Evolutionary conservation across 2,797 vertebrate genomes (phyloP), one percentile per base, ranked within the genome.

Genomic region (Heterohyrax brucei): DNA sequence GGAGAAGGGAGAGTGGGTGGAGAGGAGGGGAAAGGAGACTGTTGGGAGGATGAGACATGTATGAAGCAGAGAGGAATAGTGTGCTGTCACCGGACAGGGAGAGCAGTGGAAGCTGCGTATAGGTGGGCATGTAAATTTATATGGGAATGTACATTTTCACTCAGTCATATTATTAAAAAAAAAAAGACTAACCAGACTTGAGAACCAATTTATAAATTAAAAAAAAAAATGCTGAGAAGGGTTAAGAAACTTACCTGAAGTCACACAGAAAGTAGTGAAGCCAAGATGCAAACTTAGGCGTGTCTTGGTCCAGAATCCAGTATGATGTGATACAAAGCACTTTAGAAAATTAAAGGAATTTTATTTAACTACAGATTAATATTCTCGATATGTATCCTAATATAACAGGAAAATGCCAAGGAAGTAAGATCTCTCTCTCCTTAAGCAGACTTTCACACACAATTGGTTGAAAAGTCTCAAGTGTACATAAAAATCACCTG

Each of bases 351-450:
- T n/a, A 84, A 22, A 50, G 85, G 7, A 62, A 53, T 46, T 44
- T 61, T 73, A 48, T 78, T 79, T 84, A 79, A 72, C 33, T 77
- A 48, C 19, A 87, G 89, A 53, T 72, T 66, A 83, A 39, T 73
- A 33, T 73, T 84, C 59, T 77, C 26, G 53, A 87, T 24, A 77
- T 26, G 53, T 72, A 87, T 19, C 62, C 80, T 75, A 75, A 86
- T 3, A 79, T n/a, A 81, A 87, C 1, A 16, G 78, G 46, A 61
- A 82, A 64, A 33, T 13, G 70, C 46, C 44, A 77, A 56, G 28
- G 73, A 73, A 88, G 30, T 64, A 56, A 88, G 90, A 78, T 26
- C 77, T 22, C 64, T 33, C 75, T 86, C 39, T 81, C 24, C 59
- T 76, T 81, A 61, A 85, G 48, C 26, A n/a, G n/a, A 76, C n/a